A percentile compares a stretch with the other conserved stretches of the same genome.
Evolutionary conservation across 2,797 vertebrate genomes (phyloP).

Genomic region (Molothrus ater): DNA sequence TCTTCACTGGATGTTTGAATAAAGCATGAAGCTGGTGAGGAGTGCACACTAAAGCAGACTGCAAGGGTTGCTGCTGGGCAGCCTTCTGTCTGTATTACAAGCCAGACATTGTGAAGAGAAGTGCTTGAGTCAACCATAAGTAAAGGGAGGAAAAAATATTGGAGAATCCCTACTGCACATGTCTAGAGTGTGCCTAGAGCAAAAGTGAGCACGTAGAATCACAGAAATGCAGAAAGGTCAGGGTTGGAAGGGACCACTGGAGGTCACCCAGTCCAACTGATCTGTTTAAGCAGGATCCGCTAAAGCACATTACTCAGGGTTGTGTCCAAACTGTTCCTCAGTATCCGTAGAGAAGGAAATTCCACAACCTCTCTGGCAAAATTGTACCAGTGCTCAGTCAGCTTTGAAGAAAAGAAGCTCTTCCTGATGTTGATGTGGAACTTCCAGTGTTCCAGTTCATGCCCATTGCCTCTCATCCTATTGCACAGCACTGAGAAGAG

Average conservation of each 20-base stretch:
- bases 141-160: background rate
- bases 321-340: rapidly evolving
- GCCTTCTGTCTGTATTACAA: background rate
- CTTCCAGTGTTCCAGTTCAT: background rate
- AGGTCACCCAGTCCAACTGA: background rate
- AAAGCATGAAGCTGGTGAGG: background rate
- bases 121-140: background rate
- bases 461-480: background rate
- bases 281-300: background rate
- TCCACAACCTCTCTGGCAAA: background rate
- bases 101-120: background rate
- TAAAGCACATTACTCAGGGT: background rate
- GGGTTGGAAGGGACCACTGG: rapidly evolving
- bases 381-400: background rate
- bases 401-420: background rate
- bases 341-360: background rate
- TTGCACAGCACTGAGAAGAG: background rate
- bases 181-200: background rate
- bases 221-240: background rate
- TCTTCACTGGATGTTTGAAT: background rate
- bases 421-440: background rate
- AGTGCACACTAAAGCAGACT: background rate
- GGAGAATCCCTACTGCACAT: background rate
- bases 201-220: background rate
- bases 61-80: background rate